Evolutionary conservation across 2,113 vertebrate genomes (phyloP), one percentile per base, ranked within the genome.

Genomic region (Peromyscus polionotus): DNA sequence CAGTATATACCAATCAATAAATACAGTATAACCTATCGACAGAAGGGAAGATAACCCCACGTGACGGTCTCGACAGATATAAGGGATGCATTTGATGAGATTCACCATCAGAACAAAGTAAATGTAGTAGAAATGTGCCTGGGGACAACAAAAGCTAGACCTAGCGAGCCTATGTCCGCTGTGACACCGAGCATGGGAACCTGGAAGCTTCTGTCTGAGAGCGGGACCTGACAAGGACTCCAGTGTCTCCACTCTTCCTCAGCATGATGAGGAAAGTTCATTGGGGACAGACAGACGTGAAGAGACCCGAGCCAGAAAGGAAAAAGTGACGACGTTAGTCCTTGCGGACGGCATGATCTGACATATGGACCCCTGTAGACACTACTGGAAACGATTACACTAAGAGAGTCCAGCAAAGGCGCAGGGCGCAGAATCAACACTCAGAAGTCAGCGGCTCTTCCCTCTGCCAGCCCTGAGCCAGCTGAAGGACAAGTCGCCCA

Each of bases 81-180:
- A n/a, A 86, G 36, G 39, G 10, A 28, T 1, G 39, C 48, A n/a
- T 31, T 67, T 33, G 36, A 65, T 33, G n/a, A 14, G 20, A 11
- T 33, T 19, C 14, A n/a, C 39, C 28, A 24, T 11, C 72, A 80
- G 84, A 45, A 20, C 63, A 19, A 45, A 59, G 13, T 24, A 14
- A 4, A 2, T 16, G 28, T 1, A 14, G 51, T 31, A n/a, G 48
- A 54, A 26, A 79, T 4, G 13, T 14, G 12, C 61, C 13, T 20
- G 67, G 12, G 3, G 16, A 45, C 22, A 11, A 48, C 22, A 63
- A 80, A 24, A 33, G 57, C 42, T 1, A 13, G 33, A 10, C 6
- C 4, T 26, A 22, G 5, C 2, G 1, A 31, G 81, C 42, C 57
- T 17, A 3, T 26, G 36, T 7, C 26, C 3, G 4, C 12, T 11